Conservation (phyloP, 2,888 invertebrate genomes). For the Saturnia japonica region DNA sequence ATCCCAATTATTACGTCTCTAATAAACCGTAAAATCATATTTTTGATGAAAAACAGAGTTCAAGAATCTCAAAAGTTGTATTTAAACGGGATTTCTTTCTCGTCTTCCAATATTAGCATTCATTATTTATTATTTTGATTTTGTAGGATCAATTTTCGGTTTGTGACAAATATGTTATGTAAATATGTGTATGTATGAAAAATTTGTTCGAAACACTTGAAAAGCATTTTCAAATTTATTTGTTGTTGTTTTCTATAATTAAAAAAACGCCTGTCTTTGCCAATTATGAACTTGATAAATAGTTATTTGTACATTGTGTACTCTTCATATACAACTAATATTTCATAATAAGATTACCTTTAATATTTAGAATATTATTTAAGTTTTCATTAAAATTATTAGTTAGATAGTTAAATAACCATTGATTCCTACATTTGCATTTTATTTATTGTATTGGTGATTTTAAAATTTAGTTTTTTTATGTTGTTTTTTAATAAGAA, state of each 20-base stretch:
- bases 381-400: background rate
- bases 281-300: conserved; percentile 6
- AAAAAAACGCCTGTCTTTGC: conserved; percentile 18
- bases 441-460: conserved; percentile 52
- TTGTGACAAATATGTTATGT: no score
- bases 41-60: background rate
- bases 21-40: background rate
- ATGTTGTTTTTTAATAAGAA: conserved; percentile 33
- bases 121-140: no score
- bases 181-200: no score
- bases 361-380: conserved; percentile 21
- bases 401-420: conserved; percentile 28
- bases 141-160: no score
- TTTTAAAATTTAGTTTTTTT: conserved; percentile 36
- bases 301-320: conserved; percentile 16
- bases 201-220: background rate
- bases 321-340: conserved; percentile 12
- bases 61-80: background rate
- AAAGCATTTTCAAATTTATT: background rate
- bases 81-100: background rate
- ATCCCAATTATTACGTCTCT: background rate
- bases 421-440: conserved; percentile 54
- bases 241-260: background rate
- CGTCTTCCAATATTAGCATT: background rate
- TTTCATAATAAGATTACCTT: conserved; percentile 16